These are phyloP conservation scores for Drosophila demipolita DNA, from an alignment of 2,888 invertebrate genomes.

Conservation along the genomic window DNA sequence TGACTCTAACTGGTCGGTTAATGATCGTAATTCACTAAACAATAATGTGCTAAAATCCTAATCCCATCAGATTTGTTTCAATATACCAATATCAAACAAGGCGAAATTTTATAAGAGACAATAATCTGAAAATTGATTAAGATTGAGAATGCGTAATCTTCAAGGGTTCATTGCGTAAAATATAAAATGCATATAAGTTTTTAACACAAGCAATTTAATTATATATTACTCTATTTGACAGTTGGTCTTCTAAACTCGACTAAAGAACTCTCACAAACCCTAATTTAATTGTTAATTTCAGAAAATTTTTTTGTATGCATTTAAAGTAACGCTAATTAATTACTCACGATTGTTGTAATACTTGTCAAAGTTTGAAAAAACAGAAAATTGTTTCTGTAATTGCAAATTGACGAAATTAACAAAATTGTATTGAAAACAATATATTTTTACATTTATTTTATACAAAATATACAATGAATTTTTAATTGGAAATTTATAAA, in stretches of 20 bases:
- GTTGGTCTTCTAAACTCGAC: neutral
- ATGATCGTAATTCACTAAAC: constrained; percentile 64
- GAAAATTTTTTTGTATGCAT: neutral
- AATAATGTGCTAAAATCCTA: constrained; percentile 56
- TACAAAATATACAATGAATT: constrained; percentile 28
- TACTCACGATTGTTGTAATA: neutral
- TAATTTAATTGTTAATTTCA: neutral
- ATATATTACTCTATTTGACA: neutral
- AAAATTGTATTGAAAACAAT: neutral
- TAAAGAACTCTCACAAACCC: neutral
- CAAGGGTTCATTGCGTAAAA: neutral
- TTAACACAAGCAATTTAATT: neutral
- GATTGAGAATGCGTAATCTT: neutral
- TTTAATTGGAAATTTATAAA: neutral
- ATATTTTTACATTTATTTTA: constrained; percentile 7
- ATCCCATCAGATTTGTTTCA: neutral
- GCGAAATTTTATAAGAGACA: neutral
- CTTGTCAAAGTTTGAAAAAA: neutral
- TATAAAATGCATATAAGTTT: neutral
- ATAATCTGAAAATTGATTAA: neutral
- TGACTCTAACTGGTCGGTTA: constrained; percentile 89
- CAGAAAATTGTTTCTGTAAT: neutral
- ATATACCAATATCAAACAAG: neutral
- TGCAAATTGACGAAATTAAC: neutral
- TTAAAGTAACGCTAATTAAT: neutral